Conservation (phyloP, 1,140 invertebrate species). For the Druon quercuslanigerum region DNA sequence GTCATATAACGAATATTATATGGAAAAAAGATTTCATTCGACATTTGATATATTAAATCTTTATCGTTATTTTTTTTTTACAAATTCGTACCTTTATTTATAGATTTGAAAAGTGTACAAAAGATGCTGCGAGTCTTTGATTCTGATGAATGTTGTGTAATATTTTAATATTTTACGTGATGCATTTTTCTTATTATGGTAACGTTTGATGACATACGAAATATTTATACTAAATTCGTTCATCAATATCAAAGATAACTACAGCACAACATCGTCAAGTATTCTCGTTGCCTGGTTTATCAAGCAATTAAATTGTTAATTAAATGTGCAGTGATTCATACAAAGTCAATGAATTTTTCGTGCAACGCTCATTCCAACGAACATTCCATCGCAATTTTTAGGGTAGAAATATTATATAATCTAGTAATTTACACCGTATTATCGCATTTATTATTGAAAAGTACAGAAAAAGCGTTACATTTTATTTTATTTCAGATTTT, state of each 20-base stretch:
- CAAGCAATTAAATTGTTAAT: constrained; percentile 11
- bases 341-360: constrained; percentile 8
- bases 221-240: not conserved
- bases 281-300: not conserved
- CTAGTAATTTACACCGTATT: not conserved
- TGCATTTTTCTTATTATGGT: not conserved
- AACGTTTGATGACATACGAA: not conserved
- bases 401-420: constrained; percentile 14
- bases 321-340: not conserved
- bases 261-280: not conserved
- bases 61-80: not conserved
- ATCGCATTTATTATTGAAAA: not conserved
- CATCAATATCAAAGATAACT: not conserved
- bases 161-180: not conserved
- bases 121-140: not conserved
- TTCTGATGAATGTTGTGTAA: not conserved
- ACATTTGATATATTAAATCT: not conserved
- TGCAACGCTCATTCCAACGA: constrained; percentile 24
- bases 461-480: not conserved
- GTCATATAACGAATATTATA: not conserved
- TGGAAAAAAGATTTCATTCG: not conserved
- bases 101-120: not conserved
- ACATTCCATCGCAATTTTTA: constrained; percentile 7
- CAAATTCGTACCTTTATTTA: not conserved
- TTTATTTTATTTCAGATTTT: not conserved